Percentiles rank a stretch among this genome's conserved stretches.
phyloP scores from a whole-genome alignment of 1,140 invertebrate species.

The Thalassaphorura encarpata region DNA sequence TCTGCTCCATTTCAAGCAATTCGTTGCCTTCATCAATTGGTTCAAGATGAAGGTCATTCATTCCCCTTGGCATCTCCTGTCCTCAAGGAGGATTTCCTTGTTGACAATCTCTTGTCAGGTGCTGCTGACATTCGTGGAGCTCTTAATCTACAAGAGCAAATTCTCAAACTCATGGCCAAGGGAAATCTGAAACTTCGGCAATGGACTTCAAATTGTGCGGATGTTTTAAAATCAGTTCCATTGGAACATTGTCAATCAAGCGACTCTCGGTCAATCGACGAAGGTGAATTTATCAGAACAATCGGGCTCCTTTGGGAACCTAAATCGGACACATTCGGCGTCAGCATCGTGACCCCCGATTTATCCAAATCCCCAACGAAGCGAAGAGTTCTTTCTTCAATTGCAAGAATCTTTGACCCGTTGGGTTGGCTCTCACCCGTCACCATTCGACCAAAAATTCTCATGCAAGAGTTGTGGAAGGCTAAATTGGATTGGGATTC shows the following conservation, averaged over 20 bases:
- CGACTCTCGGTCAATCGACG: constrained; percentile 3
- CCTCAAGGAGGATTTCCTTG: constrained; percentile 24
- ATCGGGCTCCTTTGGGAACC: constrained; percentile 36
- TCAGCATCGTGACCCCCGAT: not conserved
- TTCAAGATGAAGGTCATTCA: constrained; percentile 7
- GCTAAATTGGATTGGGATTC: constrained; percentile 20
- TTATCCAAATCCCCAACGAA: constrained; percentile 11
- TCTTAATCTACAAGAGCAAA: constrained; percentile 25
- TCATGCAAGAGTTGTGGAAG: constrained; percentile 29
- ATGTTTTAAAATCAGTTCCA: constrained; percentile 3
- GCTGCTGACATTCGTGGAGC: constrained; percentile 34
- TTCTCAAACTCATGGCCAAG: too few relatives aligned
- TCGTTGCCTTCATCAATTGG: constrained; percentile 30
- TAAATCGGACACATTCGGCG: constrained; percentile 20
- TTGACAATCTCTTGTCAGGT: constrained; percentile 41
- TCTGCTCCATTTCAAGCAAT: constrained; percentile 36
- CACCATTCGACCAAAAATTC: constrained; percentile 22
- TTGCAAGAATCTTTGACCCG: constrained; percentile 28
- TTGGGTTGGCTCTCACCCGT: constrained; percentile 21
- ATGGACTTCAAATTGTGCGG: constrained; percentile 34
- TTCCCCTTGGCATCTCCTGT: constrained; percentile 16
- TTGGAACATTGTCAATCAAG: not conserved
- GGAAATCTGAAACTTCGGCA: constrained; percentile 35
- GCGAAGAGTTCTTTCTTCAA: constrained; percentile 18
- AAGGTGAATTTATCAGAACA: constrained; percentile 31